Evolutionary conservation across 2,113 vertebrate genomes (phyloP), one percentile per base, ranked within the genome.

Genomic region (Galemys pyrenaicus): DNA sequence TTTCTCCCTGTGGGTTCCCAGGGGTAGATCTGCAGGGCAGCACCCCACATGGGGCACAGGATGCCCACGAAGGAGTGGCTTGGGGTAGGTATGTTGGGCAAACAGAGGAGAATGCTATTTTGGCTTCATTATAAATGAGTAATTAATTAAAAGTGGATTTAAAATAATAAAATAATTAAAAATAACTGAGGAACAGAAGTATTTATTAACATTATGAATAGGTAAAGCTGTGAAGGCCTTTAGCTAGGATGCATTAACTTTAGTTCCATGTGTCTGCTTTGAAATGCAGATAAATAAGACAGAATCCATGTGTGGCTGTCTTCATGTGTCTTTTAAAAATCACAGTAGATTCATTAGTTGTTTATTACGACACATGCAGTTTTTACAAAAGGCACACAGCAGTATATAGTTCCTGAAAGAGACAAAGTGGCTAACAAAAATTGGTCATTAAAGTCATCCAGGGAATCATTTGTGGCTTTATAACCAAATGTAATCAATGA

Each of bases 11-110:
- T 56, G 37, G 16, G 10, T 56, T 44, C 49, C 46, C 11, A 19
- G 65, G 51, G 30, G 24, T 0, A 51, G 60, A 22, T 17, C 56
- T 68, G 67, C 70, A 3, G 12, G 70, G 82, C 32, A 13, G 19
- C 16, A 24, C 28, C 58, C 54, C 7, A 3, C 2, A 30, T 24
- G 6, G 16, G 11, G 22, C 0, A 1, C 49, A 3, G 0, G 1
- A 12, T 24, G n/a, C 22, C 15, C 28, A 35, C 32, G 17, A 30
- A 16, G 62, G 22, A 39, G 4, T 9, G 6, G 71, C n/a, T 37
- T 35, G 32, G 26, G 30, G 19, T 6, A 9, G 30, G 28, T 10
- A 7, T 13, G 51, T 12, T 89, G 26, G 35, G 32, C 64, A 62
- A 26, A 73, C n/a, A 20, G 56, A 67, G 46, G 35, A 82, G 73